Evolutionary conservation across 2,888 invertebrate genomes (phyloP).

Genomic region (Lysandra coridon): DNA sequence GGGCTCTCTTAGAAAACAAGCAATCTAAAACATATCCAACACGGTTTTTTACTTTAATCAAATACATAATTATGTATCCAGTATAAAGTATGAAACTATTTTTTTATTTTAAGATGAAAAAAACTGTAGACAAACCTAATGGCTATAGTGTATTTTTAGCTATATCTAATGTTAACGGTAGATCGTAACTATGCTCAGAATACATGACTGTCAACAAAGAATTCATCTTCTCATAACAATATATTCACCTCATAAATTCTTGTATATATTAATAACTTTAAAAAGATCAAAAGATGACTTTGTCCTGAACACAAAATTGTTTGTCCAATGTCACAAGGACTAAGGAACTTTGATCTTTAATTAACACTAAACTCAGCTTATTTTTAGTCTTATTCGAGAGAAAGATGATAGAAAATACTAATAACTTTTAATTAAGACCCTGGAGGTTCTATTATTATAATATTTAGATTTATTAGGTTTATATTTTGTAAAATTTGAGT

Average conservation of each 20-base stretch:
- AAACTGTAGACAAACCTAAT: no score
- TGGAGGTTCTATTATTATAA: neutral
- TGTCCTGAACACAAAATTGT: neutral
- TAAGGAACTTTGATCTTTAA: constrained; percentile 15
- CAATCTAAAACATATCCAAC: no score
- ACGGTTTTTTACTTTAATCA: no score
- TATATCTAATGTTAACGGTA: no score
- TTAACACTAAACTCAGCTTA: neutral
- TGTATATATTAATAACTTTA: constrained; percentile 1
- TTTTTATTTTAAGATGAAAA: no score
- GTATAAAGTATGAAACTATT: no score
- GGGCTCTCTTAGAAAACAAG: no score
- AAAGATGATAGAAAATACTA: neutral
- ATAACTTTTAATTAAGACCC: neutral
- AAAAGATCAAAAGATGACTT: neutral
- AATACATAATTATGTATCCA: no score
- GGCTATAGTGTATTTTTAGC: no score
- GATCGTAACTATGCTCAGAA: no score
- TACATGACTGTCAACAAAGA: no score
- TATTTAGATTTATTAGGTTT: neutral
- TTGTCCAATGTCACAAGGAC: neutral
- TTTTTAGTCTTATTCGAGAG: neutral
- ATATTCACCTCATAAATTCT: neutral
- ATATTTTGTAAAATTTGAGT: neutral
- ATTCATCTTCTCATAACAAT: neutral